Base-by-base conservation (phyloP, 2,888 invertebrate genomes). In the Timema podura region DNA sequence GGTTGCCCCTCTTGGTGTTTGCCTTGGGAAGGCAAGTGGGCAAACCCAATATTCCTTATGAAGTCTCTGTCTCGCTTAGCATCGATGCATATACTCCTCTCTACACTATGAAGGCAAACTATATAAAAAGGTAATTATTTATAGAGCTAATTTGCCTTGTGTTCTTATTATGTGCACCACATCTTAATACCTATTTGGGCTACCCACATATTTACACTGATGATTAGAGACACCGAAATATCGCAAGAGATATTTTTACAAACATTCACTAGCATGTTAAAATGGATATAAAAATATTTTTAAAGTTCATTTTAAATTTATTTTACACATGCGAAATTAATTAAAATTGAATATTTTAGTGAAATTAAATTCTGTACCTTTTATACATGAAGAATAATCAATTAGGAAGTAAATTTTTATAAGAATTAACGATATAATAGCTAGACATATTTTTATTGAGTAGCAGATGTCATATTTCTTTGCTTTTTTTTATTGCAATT, bases 1-100 rank as follows among this genome's bases (percentile, higher is more conserved):
- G 98, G 98, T 96, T 97, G 83, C 99, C 99, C 0, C 84, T 99
- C 45, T 91, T 98, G 2, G 88, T 98, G 76, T 99, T 98, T 82
- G 96, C 99, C 0, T 86, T 98, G 66, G 95, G 96, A 11, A 93
- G 94, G 79, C 91, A 95, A 46, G 96, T 97, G 9, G 97, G 98
- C 7, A 84, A 90, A 77, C 87, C 94, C 0, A 96, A 96, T 81
- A 87, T 91, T 6, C 96, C 98, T 0, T 87, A 88, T 67, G 93
- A 96, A 77, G 91, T 96, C 64, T 90, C 91, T 0, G 85, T 96
- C 45, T 89, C 91, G 75, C 86, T 98, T 70, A 86, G 91, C 68
- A 90, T 98, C 72, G 95, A 96, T 11, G 93, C 96, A 0, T 98
- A 95, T 81, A 90, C 96, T 76, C 95, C 97, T 0, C 89, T 98